Evolutionary conservation across 2,113 vertebrate genomes (phyloP), one percentile per base, ranked within the genome.

Genomic region (Thalassarche chlororhynchos): DNA sequence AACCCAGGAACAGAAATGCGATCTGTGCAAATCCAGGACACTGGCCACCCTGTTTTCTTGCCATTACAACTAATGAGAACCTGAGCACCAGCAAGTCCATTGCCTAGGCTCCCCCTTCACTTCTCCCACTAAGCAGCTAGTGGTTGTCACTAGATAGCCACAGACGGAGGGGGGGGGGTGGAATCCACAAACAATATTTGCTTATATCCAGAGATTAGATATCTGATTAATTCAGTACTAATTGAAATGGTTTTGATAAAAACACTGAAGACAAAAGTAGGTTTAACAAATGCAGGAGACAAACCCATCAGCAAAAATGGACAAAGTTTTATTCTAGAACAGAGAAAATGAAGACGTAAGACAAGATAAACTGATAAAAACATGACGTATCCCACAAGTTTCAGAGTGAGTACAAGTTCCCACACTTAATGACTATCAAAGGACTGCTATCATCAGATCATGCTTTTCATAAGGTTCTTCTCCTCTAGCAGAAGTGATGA

Each of bases 141-240:
- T 24, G 31, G 17, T 3, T 29, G 26, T 12, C 90, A 40, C 47
- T 20, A 42, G 7, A 84, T 5, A 74, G 5, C 14, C 54, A 69
- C 18, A 57, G 32, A 7, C 3, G n/a, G n/a, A 3, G 36, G 12
- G 2, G 17, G 4, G 12, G 8, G 5, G 26, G n/a, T n/a, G n/a
- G n/a, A 75, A 34, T 4, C 29, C 42, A 82, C 46, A 83, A 57
- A 65, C 13, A 52, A 0, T 31, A 91, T 26, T 66, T 88, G 49
- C 52, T 71, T 44, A 32, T 5, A 47, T 16, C 32, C 32, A 46
- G 12, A 77, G 14, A 47, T 32, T 46, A 78, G 10, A 49, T 4
- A 64, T 25, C 9, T 31, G 65, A 82, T 72, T 85, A 54, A 80
- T 76, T 79, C 58, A 55, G 19, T 57, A 64, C 34, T 62, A 68